Conservation (phyloP, 2,888 invertebrate genomes). For the Drosophila rubida region DNA sequence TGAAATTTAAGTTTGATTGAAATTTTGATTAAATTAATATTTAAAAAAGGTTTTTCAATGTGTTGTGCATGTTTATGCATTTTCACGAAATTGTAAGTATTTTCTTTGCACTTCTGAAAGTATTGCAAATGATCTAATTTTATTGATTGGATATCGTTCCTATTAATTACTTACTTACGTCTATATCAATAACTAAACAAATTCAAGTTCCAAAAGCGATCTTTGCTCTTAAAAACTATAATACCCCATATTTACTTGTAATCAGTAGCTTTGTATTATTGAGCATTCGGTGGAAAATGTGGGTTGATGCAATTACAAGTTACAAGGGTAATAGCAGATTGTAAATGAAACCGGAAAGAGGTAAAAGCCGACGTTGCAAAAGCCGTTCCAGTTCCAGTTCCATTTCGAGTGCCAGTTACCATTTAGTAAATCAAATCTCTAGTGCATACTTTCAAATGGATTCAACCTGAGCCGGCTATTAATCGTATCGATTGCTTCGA, state of each 20-base stretch:
- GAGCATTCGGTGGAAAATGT: not conserved
- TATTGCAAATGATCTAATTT: too few relatives aligned
- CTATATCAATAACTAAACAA: too few relatives aligned
- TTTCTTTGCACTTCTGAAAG: too few relatives aligned
- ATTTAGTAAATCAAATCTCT: constrained; percentile 10
- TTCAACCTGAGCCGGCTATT: constrained; percentile 10
- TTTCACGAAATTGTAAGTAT: too few relatives aligned
- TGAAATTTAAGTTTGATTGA: too few relatives aligned
- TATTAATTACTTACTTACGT: too few relatives aligned
- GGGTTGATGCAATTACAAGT: not conserved
- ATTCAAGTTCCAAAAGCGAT: too few relatives aligned
- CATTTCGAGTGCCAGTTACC: not conserved
- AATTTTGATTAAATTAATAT: too few relatives aligned
- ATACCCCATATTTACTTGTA: not conserved
- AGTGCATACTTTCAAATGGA: constrained; percentile 32
- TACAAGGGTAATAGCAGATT: not conserved
- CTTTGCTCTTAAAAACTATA: too few relatives aligned
- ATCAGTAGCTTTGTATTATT: not conserved
- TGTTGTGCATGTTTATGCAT: too few relatives aligned
- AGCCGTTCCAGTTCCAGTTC: not conserved
- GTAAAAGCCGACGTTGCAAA: not conserved
- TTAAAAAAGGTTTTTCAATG: too few relatives aligned
- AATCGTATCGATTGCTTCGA: constrained; percentile 34
- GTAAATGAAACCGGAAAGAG: not conserved
- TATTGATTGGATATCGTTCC: too few relatives aligned